phyloP scores from a whole-genome alignment of 2,888 invertebrate species.

The Clistopyga incitator region DNA sequence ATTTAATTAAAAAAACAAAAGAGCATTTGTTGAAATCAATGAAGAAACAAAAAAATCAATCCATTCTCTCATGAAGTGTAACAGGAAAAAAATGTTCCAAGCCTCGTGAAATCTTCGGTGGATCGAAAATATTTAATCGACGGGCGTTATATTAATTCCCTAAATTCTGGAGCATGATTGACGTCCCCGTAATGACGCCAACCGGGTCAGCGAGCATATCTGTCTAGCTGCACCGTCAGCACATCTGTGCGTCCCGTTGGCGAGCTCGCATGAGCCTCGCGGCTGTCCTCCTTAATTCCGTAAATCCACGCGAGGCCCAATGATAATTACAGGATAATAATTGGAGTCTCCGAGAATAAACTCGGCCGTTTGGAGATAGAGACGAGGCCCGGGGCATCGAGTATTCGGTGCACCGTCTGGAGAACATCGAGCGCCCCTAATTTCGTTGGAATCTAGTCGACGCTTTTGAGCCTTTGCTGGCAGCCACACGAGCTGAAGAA shows the following conservation, averaged over 20 bases:
- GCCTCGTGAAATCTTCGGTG: neutral
- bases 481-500: neutral
- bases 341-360: slow-evolving; percentile 52
- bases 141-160: neutral
- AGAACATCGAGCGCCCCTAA: slow-evolving; percentile 11
- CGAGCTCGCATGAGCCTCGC: slow-evolving; percentile 50
- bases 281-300: slow-evolving; percentile 60
- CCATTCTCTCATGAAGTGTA: no score
- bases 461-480: slow-evolving; percentile 1
- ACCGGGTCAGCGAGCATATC: slow-evolving; percentile 17
- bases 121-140: neutral
- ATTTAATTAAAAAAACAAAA: no score
- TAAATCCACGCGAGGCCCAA: slow-evolving; percentile 52
- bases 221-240: slow-evolving; percentile 20
- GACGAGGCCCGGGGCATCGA: slow-evolving; percentile 42
- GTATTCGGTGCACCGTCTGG: slow-evolving; percentile 9
- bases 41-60: no score
- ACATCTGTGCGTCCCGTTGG: slow-evolving; percentile 47
- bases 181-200: slow-evolving; percentile 2
- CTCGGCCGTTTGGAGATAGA: slow-evolving; percentile 48
- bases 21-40: no score
- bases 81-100: neutral
- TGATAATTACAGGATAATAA: slow-evolving; percentile 60
- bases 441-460: slow-evolving; percentile 19
- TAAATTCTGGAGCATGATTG: neutral